phyloP scores from a whole-genome alignment of 1,140 invertebrate species.

The Trichomalopsis sarcophagae region DNA sequence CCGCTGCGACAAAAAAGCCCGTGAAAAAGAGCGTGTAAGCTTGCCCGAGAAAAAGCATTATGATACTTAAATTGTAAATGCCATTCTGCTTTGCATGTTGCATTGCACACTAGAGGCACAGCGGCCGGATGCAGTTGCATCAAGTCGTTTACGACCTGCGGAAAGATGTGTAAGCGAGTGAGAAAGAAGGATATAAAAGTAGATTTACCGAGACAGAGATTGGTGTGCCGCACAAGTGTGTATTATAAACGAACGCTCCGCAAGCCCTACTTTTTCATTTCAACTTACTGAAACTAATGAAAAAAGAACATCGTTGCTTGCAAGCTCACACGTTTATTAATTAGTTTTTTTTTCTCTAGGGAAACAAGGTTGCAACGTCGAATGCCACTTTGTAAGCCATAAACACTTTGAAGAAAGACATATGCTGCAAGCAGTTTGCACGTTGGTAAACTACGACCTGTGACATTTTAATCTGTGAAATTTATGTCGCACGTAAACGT shows the following conservation, averaged over 20 bases:
- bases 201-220: too few relatives aligned
- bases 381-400: not conserved
- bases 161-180: not conserved
- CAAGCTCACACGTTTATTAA: not conserved
- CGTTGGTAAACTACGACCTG: not conserved
- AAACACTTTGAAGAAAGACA: not conserved
- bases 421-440: not conserved
- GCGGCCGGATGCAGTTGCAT: not conserved
- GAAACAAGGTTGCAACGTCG: not conserved
- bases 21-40: not conserved
- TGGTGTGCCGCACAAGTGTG: not conserved
- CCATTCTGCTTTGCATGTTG: not conserved
- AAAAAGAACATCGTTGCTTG: too few relatives aligned
- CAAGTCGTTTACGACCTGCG: not conserved
- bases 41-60: slow-evolving; percentile 6
- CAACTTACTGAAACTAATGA: too few relatives aligned
- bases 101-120: not conserved
- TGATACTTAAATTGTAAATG: not conserved
- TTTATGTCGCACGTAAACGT: not conserved
- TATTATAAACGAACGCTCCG: too few relatives aligned
- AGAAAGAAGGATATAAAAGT: not conserved
- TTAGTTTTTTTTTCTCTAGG: not conserved
- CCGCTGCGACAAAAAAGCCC: not conserved
- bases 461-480: slow-evolving; percentile 23
- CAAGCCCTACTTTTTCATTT: too few relatives aligned